Percentiles rank a stretch among this genome's conserved stretches.
phyloP scores from a whole-genome alignment of 2,113 vertebrate species.

The Sorex araneus region DNA sequence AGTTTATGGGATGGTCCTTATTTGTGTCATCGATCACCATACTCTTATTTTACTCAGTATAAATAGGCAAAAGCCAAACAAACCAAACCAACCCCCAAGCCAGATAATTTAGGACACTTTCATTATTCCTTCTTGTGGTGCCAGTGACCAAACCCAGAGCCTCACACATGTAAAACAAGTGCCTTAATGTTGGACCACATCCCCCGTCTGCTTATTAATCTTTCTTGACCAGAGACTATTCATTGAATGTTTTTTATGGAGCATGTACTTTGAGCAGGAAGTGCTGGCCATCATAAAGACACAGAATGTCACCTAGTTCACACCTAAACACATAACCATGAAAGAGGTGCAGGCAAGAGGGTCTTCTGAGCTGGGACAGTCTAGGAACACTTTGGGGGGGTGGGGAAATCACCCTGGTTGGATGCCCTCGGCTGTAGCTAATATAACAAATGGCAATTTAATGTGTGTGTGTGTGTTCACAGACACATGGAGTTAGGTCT shows the following conservation, averaged over 20 bases:
- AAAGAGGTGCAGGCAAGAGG: background rate
- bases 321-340: background rate
- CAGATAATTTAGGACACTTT: too few species aligned
- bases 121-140: too few species aligned
- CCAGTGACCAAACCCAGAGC: too few species aligned
- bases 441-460: background rate
- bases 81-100: too few species aligned
- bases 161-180: too few species aligned
- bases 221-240: slow-evolving; percentile 1
- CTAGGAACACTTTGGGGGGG: slow-evolving; percentile 45
- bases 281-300: background rate
- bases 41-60: background rate
- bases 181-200: too few species aligned
- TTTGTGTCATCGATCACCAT: background rate
- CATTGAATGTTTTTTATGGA: background rate
- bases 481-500: background rate
- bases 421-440: background rate
- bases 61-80: slow-evolving; percentile 17
- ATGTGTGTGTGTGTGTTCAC: background rate
- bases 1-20: background rate
- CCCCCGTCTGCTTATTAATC: background rate
- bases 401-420: background rate
- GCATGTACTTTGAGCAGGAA: background rate
- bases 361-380: background rate
- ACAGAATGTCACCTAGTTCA: background rate